These are phyloP conservation scores for Heteromyza rotundicornis DNA, from an alignment of 2,888 invertebrate genomes.

Conservation along the genomic window DNA sequence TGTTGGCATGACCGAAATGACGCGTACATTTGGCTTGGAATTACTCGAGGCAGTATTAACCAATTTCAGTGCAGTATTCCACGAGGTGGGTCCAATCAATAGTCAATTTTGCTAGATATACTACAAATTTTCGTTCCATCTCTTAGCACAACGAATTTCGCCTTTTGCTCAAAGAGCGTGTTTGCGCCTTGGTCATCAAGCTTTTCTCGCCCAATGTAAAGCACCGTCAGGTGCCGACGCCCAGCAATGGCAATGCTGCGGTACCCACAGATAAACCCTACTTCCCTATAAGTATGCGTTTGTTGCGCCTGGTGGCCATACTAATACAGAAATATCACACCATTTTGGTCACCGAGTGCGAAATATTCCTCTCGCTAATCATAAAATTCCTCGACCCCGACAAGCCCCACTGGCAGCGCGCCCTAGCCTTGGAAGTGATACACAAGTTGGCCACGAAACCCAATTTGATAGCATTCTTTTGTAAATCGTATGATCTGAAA, in stretches of 20 bases:
- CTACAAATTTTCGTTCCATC: neutral
- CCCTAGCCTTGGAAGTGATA: conserved; percentile 92
- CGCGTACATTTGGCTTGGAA: conserved; percentile 94
- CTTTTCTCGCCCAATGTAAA: conserved; percentile 99
- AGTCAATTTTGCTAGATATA: neutral
- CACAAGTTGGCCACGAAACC: conserved; percentile 93
- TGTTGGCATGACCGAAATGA: conserved; percentile 95
- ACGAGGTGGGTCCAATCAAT: conserved; percentile 68
- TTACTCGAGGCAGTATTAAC: conserved; percentile 91
- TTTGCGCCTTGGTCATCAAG: conserved; percentile 97
- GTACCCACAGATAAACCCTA: conserved; percentile 86
- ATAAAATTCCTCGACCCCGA: conserved; percentile 98
- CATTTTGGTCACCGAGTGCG: conserved; percentile 93
- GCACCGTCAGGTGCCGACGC: conserved; percentile 69
- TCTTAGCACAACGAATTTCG: conserved; percentile 90
- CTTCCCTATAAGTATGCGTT: conserved; percentile 95
- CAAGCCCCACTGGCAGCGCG: conserved; percentile 95
- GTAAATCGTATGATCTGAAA: conserved; percentile 94
- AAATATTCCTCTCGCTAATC: conserved; percentile 95
- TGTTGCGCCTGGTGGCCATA: conserved; percentile 90
- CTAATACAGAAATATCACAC: conserved; percentile 92
- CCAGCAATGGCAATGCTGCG: conserved; percentile 67
- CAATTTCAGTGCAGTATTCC: conserved; percentile 84
- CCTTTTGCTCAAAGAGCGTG: conserved; percentile 92
- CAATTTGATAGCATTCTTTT: conserved; percentile 84